Percentiles rank a stretch among this genome's conserved stretches.
Evolutionary conservation across 2,888 invertebrate species (phyloP).

Genomic region (Cistogaster globosa): DNA sequence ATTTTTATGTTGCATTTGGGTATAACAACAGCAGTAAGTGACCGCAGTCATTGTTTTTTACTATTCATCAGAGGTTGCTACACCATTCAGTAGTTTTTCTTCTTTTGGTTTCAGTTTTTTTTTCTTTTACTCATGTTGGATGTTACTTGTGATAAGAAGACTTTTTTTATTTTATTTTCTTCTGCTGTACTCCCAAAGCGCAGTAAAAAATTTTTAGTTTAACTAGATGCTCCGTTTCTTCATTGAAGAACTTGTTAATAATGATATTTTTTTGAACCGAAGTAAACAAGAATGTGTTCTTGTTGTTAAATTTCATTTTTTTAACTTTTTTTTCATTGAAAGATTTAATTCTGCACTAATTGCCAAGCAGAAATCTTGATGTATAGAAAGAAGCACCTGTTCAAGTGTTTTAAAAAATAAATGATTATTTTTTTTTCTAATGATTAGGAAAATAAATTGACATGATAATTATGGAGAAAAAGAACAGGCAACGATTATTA

Average conservation of each 20-base stretch:
- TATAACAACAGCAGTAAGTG: constrained; percentile 54
- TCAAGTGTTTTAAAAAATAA: constrained; percentile 14
- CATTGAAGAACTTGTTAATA: constrained; percentile 39
- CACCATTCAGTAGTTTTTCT: neutral
- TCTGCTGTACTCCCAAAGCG: neutral
- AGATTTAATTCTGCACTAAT: constrained; percentile 51
- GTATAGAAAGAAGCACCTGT: constrained; percentile 48
- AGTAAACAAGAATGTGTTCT: constrained; percentile 1
- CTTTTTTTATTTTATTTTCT: constrained; percentile 20
- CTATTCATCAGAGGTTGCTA: constrained; percentile 55
- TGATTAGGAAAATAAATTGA: neutral
- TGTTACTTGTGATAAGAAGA: constrained; percentile 40
- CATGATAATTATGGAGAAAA: neutral
- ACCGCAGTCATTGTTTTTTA: constrained; percentile 64
- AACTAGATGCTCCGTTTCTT: neutral
- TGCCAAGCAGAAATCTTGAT: constrained; percentile 41
- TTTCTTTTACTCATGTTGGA: neutral
- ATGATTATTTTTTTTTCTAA: neutral
- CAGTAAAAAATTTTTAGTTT: constrained; percentile 18
- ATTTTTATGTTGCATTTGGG: constrained; percentile 46
- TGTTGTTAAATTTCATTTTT: constrained; percentile 8
- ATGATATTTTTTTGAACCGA: constrained; percentile 8
- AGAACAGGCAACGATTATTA: neutral
- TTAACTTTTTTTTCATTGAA: constrained; percentile 16
- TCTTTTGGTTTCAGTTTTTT: neutral